Evolutionary conservation across 2,888 invertebrate species (phyloP).

Genomic region (Laothoe populi): DNA sequence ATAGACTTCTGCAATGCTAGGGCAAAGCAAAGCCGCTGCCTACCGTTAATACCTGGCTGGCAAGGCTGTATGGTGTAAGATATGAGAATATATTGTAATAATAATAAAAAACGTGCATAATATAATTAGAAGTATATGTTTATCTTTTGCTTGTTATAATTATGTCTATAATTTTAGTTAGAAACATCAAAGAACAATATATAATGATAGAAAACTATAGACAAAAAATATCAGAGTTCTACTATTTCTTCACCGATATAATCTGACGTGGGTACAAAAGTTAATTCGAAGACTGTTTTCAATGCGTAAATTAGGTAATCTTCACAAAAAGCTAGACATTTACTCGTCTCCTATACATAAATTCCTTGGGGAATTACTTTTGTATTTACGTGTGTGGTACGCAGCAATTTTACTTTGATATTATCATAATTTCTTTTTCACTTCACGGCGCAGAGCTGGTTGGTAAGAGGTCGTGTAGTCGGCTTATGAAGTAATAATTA

Average conservation of each 20-base stretch:
- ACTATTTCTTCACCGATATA: background rate
- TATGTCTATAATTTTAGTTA: too few species aligned
- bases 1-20: too few species aligned
- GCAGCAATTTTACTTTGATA: constrained; percentile 1
- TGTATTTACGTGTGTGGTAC: background rate
- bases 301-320: background rate
- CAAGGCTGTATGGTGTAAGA: too few species aligned
- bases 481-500: background rate
- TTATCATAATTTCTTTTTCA: constrained; percentile 5
- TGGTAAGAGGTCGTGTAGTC: background rate
- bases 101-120: too few species aligned
- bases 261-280: background rate
- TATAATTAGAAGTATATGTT: too few species aligned
- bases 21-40: too few species aligned
- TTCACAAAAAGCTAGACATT: background rate
- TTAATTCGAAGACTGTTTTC: background rate
- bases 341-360: constrained; percentile 12
- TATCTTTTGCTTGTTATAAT: too few species aligned
- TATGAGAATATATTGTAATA: too few species aligned
- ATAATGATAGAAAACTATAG: too few species aligned
- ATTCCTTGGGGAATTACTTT: constrained; percentile 20
- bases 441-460: background rate
- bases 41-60: too few species aligned
- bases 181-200: too few species aligned
- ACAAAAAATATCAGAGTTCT: too few species aligned